These are phyloP conservation scores for Drosophila neocordata DNA, from an alignment of 1,140 invertebrate genomes.

Conservation along the genomic window DNA sequence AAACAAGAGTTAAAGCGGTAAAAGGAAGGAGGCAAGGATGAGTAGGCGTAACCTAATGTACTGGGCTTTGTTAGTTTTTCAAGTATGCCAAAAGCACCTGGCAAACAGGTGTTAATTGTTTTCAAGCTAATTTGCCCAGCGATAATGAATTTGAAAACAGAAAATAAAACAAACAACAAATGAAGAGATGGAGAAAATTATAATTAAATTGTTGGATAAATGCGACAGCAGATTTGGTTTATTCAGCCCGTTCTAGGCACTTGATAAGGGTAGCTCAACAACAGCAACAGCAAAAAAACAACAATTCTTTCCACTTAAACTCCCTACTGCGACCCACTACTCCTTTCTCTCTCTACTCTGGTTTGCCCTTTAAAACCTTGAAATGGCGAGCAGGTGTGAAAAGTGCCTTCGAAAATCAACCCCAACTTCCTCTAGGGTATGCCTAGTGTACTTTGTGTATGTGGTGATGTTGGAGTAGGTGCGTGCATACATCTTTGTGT, in stretches of 20 bases:
- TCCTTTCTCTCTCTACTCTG: neutral
- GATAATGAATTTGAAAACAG: conserved; percentile 64
- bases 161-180: conserved; percentile 9
- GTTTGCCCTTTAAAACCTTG: conserved; percentile 41
- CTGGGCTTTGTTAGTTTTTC: conserved; percentile 62
- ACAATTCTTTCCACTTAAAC: neutral
- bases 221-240: conserved; percentile 46
- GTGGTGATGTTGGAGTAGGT: neutral
- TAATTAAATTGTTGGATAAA: conserved; percentile 69
- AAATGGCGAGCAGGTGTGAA: conserved; percentile 68
- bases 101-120: conserved; percentile 79
- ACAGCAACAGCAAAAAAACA: conserved; percentile 23
- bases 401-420: conserved; percentile 66
- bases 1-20: conserved; percentile 38
- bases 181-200: conserved; percentile 50
- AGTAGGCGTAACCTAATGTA: conserved; percentile 29
- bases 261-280: conserved; percentile 21
- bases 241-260: neutral
- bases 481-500: neutral
- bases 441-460: conserved; percentile 15
- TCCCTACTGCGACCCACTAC: neutral
- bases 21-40: conserved; percentile 1
- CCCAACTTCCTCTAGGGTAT: neutral
- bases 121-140: conserved; percentile 71
- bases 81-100: conserved; percentile 64